Evolutionary conservation across 1,140 invertebrate species (phyloP), one percentile per base, ranked within the genome.

Genomic region (Ptiloglossa arizonensis): DNA sequence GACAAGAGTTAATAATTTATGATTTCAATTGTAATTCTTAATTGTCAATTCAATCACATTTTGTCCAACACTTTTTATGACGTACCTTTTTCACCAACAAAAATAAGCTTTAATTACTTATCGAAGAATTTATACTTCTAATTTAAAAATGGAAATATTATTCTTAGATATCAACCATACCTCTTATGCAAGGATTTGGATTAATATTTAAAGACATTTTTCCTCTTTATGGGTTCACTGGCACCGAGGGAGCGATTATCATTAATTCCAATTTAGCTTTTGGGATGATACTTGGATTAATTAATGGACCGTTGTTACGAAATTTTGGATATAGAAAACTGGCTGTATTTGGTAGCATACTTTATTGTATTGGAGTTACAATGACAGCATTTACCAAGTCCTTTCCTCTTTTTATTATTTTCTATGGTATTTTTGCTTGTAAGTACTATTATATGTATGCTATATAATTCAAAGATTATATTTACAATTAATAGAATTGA

Each of bases 131-230:
- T n/a, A 1, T 60, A 38, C 15, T 62, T 17, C 24, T 44, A 17
- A 46, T 17, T 63, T 1, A 63, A 27, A 17, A 35, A 11, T 2
- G 5, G 1, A 38, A 32, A 11, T 38, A n/a, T 67, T 67, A 11
- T 67, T 68, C 32, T 69, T 32, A 94, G 95, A 84, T 94, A 4
- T 90, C 93, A 4, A 91, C 92, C 0, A 86, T 94, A 11, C 93
- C 94, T 0, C 81, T 94, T 0, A 89, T 94, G 69, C 91, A 94
- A 48, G 94, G 93, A 2, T 95, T 95, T 74, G 95, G 94, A 6
- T 89, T 95, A 32, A 76, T 95, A 38, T 95, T 94, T 67, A 94
- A 95, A 41, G 92, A 94, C 66, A 95, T 94, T 77, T 93, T 95
- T 32, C 89, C 93, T 35, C 90, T 92, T 19, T 92, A 95, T 63